phyloP scores from a whole-genome alignment of 2,888 invertebrate species.

The Clitarchus hookeri region DNA sequence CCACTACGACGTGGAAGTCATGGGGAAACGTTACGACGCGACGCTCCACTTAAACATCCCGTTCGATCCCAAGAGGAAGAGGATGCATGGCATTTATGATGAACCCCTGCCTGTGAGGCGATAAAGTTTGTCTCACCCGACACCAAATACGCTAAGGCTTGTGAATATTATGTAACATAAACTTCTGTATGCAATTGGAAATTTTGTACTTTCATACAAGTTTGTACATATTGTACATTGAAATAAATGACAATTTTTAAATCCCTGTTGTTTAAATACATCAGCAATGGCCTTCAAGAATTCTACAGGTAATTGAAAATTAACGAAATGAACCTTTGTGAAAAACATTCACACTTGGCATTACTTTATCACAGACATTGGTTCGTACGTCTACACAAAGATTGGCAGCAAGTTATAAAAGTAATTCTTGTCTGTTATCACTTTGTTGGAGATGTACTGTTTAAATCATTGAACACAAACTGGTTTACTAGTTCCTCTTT shows the following conservation, averaged over 20 bases:
- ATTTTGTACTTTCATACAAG: neutral
- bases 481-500: too few relatives aligned
- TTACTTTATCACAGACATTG: too few relatives aligned
- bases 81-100: conserved; percentile 67
- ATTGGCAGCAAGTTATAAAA: too few relatives aligned
- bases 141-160: neutral
- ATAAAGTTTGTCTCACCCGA: neutral
- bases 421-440: too few relatives aligned
- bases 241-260: neutral
- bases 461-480: too few relatives aligned
- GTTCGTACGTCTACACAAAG: too few relatives aligned
- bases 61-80: conserved; percentile 78
- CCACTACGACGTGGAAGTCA: conserved; percentile 77
- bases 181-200: neutral
- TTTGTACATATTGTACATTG: neutral
- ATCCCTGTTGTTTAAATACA: neutral
- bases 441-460: too few relatives aligned
- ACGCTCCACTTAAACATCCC: conserved; percentile 73
- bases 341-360: too few relatives aligned
- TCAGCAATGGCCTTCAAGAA: too few relatives aligned
- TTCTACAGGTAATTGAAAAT: too few relatives aligned
- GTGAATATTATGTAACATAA: neutral
- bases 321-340: too few relatives aligned
- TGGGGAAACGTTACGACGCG: conserved; percentile 75
- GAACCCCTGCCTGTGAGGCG: conserved; percentile 41